Evolutionary conservation across 2,797 vertebrate species (phyloP), one percentile per base, ranked within the genome.

Genomic region (Acrossocheilus wenchowensis): DNA sequence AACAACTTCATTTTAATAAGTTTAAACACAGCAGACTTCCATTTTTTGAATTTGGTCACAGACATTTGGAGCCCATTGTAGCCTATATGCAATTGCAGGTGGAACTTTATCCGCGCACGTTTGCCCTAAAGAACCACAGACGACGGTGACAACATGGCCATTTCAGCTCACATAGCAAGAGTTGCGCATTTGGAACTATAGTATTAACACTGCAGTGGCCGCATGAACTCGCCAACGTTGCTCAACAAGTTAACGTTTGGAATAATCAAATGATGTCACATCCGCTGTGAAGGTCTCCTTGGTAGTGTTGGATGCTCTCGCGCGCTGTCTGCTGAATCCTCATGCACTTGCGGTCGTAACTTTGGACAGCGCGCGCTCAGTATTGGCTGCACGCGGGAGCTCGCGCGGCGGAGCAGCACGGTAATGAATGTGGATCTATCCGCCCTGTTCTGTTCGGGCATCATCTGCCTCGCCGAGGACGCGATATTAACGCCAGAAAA

Each of bases 181-280:
- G 45, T 41, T 23, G 30, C 62, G 3, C 45, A 9, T 26, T 78
- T 54, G 23, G 15, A 68, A 79, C 23, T 8, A 14, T n/a, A 41
- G 19, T 34, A 62, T 66, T 30, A 43, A 81, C n/a, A 41, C 60
- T 81, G 41, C 54, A 43, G n/a, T 43, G 52, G 3, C 5, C 39
- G 21, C 34, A 11, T 54, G 11, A 26, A 54, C 21, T 71, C 17
- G 4, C n/a, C 36, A 71, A 54, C 64, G 12, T 14, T 19, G 34
- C 21, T 78, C 64, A 81, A 81, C 60, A 74, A 81, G 62, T 86
- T 74, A 15, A 69, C 48, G 6, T 54, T 66, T n/a, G 71, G 23
- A 84, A 92, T 91, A 87, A 86, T 81, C 26, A 90, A 86, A 91
- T 97, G 96, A 96, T 94, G 97, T 97, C 96, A 97, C 94, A 95